Evolutionary conservation across 2,797 vertebrate genomes (phyloP).

Genomic region (Synanceia verrucosa): DNA sequence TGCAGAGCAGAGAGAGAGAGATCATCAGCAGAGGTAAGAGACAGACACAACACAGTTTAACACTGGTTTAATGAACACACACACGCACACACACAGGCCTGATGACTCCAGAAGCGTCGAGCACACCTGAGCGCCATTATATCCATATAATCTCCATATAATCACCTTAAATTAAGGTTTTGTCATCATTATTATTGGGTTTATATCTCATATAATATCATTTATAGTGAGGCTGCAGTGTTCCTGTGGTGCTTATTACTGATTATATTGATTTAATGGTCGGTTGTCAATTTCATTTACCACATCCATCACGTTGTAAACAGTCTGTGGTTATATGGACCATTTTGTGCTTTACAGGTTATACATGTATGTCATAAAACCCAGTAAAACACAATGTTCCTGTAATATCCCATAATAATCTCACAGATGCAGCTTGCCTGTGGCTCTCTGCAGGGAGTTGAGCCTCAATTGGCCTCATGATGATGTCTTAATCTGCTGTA

Average conservation of each 20-base stretch:
- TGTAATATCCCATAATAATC: neutral
- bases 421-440: neutral
- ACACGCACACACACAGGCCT: slow-evolving; percentile 4
- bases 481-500: neutral
- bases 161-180: neutral
- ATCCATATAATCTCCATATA: neutral
- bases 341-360: neutral
- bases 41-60: slow-evolving; percentile 4
- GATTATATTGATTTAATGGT: neutral
- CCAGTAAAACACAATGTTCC: neutral
- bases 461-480: neutral
- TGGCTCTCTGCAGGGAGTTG: neutral
- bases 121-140: slow-evolving; percentile 14
- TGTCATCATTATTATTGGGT: neutral
- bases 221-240: neutral
- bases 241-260: neutral
- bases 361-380: neutral
- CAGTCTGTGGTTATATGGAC: too few relatives aligned
- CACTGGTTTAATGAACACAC: slow-evolving; percentile 3
- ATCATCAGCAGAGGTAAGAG: slow-evolving; percentile 59
- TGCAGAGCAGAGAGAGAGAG: slow-evolving; percentile 42
- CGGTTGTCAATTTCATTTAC: neutral
- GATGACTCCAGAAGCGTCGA: slow-evolving; percentile 15
- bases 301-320: neutral
- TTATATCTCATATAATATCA: neutral